Base-by-base conservation (phyloP, 1,140 invertebrate species). In the Eufriesea mexicana region DNA sequence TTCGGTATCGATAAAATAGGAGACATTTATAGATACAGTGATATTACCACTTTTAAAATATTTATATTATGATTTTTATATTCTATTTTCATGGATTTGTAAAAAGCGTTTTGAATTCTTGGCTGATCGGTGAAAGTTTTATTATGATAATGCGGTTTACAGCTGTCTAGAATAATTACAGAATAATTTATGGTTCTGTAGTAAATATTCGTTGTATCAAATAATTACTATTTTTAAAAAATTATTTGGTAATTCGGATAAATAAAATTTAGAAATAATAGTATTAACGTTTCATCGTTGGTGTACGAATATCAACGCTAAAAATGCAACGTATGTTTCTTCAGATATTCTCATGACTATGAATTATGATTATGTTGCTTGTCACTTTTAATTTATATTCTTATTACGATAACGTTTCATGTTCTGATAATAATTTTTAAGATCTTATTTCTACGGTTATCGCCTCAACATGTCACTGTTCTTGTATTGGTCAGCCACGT, bases 401-500 rank as follows among this genome's bases (percentile, higher is more conserved):
- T 67, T 20, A 20, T 61, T 14, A 20, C 0, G 2, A 47, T 14
- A 25, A 18, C 14, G 25, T 18, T 28, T 49, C 62, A 64, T 45
- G 25, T 54, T 57, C 51, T 2, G 25, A 79, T n/a, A 8, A 59
- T 70, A 59, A 35, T 57, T 14, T 25, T 45, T 25, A 18, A 70
- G 18, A 51, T 51, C 71, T 18, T 54, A 61, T 70, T 49, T 70
- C 55, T 18, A 62, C 49, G n/a, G 42, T 78, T 77, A 78, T 71
- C 49, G 49, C 18, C 64, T 47, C 18, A 23, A 20, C 54, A 42
- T 57, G 49, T 54, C 49, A 70, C 47, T 64, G 28, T 45, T 42
- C 25, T 51, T 20, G 18, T 20, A 55, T 54, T 83, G 49, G 74
- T 59, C 73, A 66, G 68, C 74, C 77, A 85, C 86, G 79, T 84